These are phyloP conservation scores for Drosophila bunnanda DNA, from an alignment of 2,888 invertebrate species.

Conservation along the genomic window DNA sequence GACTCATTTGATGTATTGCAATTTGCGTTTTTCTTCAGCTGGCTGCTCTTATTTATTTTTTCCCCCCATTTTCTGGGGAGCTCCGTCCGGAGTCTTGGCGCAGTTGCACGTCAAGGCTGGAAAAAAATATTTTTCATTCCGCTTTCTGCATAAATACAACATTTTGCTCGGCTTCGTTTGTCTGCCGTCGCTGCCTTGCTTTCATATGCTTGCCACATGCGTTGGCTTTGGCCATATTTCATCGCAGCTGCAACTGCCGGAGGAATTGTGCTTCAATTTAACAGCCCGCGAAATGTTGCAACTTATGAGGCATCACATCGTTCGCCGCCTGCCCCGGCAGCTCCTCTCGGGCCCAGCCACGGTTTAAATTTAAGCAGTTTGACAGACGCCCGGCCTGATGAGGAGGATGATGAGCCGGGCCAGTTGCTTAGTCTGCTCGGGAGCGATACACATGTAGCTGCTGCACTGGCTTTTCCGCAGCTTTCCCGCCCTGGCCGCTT, in stretches of 20 bases:
- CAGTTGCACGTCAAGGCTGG: slow-evolving; percentile 75
- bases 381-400: slow-evolving; percentile 58
- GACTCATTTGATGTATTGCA: slow-evolving; percentile 73
- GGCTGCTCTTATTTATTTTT: slow-evolving; percentile 26
- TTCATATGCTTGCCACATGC: slow-evolving; percentile 75
- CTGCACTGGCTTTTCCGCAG: slow-evolving; percentile 14
- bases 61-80: slow-evolving; percentile 7
- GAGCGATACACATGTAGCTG: slow-evolving; percentile 57
- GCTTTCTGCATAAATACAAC: slow-evolving; percentile 76
- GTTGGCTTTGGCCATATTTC: slow-evolving; percentile 66
- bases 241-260: slow-evolving; percentile 51
- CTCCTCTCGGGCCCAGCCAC: not conserved
- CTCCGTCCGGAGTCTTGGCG: slow-evolving; percentile 48
- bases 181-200: slow-evolving; percentile 52
- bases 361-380: slow-evolving; percentile 68
- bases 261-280: slow-evolving; percentile 75
- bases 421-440: slow-evolving; percentile 32
- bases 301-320: slow-evolving; percentile 31
- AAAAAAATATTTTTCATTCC: slow-evolving; percentile 76
- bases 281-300: slow-evolving; percentile 70
- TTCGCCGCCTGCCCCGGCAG: not conserved
- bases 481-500: slow-evolving; percentile 24
- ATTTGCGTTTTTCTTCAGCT: slow-evolving; percentile 48
- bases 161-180: slow-evolving; percentile 50
- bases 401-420: slow-evolving; percentile 62